Conservation (phyloP, 2,113 vertebrate species). For the Columbina picui region DNA sequence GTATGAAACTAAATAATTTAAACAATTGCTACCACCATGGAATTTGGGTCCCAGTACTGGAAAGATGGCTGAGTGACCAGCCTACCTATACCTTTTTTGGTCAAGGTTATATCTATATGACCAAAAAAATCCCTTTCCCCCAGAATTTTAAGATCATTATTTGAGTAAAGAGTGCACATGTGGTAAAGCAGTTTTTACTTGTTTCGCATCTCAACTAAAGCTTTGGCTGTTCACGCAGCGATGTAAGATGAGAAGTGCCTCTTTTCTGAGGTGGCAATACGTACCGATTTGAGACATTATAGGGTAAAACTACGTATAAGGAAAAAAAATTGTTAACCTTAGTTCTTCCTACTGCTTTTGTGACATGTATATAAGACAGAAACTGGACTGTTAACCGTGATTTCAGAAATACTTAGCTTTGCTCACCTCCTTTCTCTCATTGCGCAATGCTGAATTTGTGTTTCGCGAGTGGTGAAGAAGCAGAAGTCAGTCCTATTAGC, state of each 20-base stretch:
- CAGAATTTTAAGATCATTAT: neutral
- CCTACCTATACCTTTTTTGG: neutral
- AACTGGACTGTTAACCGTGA: neutral
- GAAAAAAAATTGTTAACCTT: neutral
- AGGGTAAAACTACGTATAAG: neutral
- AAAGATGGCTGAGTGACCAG: neutral
- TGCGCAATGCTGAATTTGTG: neutral
- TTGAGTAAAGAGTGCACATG: neutral
- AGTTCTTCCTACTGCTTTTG: neutral
- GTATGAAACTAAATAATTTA: neutral
- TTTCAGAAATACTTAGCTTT: neutral
- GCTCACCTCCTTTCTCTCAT: neutral
- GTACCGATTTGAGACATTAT: neutral
- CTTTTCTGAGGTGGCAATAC: neutral
- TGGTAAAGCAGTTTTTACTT: neutral
- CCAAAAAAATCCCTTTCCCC: neutral
- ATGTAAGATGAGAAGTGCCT: neutral
- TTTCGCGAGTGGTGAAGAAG: neutral
- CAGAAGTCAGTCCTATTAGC: neutral
- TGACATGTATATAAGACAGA: neutral
- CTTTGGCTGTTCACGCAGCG: neutral
- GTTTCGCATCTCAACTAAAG: neutral
- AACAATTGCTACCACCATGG: neutral
- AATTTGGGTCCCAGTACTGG: neutral
- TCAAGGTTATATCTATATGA: neutral